Conservation (phyloP, 2,888 invertebrate species). For the Macaria notata region DNA sequence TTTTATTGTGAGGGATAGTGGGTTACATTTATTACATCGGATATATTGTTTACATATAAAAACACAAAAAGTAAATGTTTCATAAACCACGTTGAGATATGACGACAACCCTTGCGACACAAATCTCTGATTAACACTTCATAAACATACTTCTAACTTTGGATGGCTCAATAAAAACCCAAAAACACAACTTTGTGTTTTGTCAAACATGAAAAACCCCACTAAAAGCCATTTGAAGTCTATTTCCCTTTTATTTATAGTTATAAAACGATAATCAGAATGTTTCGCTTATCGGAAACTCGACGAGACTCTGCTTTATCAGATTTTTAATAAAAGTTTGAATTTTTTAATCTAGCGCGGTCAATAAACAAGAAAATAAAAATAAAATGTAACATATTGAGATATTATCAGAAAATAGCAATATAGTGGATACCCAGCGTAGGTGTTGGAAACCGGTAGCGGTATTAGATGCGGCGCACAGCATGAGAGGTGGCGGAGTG, state of each 20-base stretch:
- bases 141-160: slow-evolving; percentile 2
- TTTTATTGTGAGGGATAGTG: too few species aligned
- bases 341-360: slow-evolving; percentile 14
- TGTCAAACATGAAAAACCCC: slow-evolving; percentile 15
- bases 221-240: slow-evolving; percentile 5
- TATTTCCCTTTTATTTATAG: slow-evolving; percentile 16
- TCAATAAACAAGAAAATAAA: slow-evolving; percentile 25
- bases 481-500: slow-evolving; percentile 8
- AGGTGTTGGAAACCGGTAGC: slow-evolving; percentile 32
- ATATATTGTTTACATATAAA: too few species aligned
- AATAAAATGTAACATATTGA: slow-evolving; percentile 30
- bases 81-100: too few species aligned
- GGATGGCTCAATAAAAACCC: slow-evolving; percentile 12
- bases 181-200: slow-evolving; percentile 14
- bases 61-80: too few species aligned
- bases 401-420: slow-evolving; percentile 36
- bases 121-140: slow-evolving; percentile 6
- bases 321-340: slow-evolving; percentile 16
- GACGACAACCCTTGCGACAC: background rate
- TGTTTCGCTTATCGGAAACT: slow-evolving; percentile 12
- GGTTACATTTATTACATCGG: too few species aligned
- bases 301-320: slow-evolving; percentile 2
- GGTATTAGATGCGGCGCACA: slow-evolving; percentile 22
- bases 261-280: slow-evolving; percentile 8
- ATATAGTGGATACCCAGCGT: slow-evolving; percentile 30